Conservation (phyloP, 2,113 vertebrate genomes). For the Pollimyrus isidori region DNA sequence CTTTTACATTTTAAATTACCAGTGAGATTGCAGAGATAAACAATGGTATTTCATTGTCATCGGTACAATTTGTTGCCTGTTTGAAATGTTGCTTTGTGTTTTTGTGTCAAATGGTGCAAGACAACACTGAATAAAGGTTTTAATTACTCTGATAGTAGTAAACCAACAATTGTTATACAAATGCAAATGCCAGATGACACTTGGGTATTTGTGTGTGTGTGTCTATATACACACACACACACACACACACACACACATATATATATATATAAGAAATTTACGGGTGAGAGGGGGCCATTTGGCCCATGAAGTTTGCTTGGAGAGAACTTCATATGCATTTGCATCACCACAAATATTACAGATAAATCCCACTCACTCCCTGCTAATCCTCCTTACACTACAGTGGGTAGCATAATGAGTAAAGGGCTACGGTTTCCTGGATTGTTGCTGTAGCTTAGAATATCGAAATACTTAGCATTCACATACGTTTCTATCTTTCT, state of each 20-base stretch:
- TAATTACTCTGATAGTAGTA: background rate
- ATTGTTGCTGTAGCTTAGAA: background rate
- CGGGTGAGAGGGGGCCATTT: too few relatives aligned
- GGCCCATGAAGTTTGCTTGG: too few relatives aligned
- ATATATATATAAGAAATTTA: background rate
- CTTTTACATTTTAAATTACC: background rate
- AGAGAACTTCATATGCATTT: background rate
- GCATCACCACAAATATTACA: background rate
- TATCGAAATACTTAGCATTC: background rate
- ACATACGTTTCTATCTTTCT: background rate
- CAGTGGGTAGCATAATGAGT: background rate
- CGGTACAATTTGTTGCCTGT: slow-evolving; percentile 3
- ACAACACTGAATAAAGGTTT: background rate
- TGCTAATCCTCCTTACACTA: background rate
- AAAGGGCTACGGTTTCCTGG: background rate
- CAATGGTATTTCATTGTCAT: slow-evolving; percentile 13
- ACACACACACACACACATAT: too few relatives aligned
- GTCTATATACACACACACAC: too few relatives aligned
- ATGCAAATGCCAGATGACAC: background rate
- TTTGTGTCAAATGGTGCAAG: background rate
- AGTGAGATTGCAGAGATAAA: slow-evolving; percentile 1
- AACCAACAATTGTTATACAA: background rate
- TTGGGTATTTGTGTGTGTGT: background rate
- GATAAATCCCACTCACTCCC: background rate
- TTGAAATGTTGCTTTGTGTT: background rate